A percentile compares a stretch with the other conserved stretches of the same genome.
Evolutionary conservation across 2,113 vertebrate species (phyloP).

Genomic region (Archilochus colubris): DNA sequence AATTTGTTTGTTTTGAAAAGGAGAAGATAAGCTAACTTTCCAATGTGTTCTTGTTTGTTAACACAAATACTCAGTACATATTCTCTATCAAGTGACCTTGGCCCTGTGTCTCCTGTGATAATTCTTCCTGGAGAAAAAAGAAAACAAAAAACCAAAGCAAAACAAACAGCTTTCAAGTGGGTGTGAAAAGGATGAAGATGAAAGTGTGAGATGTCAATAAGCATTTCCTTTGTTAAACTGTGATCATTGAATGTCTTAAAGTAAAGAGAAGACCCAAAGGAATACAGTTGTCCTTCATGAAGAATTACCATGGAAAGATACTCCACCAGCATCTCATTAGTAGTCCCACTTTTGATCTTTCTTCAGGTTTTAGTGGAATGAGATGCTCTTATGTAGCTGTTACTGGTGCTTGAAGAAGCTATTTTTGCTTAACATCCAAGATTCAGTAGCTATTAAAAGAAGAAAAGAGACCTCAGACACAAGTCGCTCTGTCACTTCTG

Average conservation of each 20-base stretch:
- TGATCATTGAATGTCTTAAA: background rate
- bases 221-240: conserved; percentile 7
- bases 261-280: background rate
- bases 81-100: background rate
- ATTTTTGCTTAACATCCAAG: background rate
- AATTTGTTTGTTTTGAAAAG: conserved; percentile 9
- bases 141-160: too few species aligned
- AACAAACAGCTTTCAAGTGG: background rate
- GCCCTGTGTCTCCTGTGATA: background rate
- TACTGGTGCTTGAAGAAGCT: background rate
- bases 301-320: background rate
- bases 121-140: background rate
- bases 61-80: background rate
- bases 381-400: background rate
- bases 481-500: background rate
- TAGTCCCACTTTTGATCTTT: background rate
- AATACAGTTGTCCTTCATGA: background rate
- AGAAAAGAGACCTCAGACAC: background rate
- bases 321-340: background rate
- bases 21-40: background rate
- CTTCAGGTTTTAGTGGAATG: background rate
- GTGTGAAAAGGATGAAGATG: background rate
- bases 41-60: background rate
- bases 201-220: conserved; percentile 11
- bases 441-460: background rate